phyloP scores from a whole-genome alignment of 2,797 vertebrate species.

The Chrosomus eos region DNA sequence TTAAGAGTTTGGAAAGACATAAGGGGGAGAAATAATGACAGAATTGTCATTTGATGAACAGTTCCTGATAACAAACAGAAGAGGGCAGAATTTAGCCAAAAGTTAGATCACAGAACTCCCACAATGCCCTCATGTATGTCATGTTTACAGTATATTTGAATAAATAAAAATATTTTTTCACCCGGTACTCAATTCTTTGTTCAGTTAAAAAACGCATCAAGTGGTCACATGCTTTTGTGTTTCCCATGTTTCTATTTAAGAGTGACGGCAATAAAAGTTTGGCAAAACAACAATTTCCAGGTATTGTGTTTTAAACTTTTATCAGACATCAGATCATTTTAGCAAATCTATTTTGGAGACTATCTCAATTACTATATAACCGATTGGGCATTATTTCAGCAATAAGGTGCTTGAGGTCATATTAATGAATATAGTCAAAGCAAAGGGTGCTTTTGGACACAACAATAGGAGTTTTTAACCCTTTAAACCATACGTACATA shows the following conservation, averaged over 20 bases:
- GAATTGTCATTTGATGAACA: neutral
- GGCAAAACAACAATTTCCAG: neutral
- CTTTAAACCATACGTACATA: neutral
- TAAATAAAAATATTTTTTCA: neutral
- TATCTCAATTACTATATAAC: neutral
- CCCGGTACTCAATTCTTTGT: neutral
- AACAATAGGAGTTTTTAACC: neutral
- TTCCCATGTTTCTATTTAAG: neutral
- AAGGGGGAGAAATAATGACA: neutral
- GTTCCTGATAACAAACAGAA: conserved; percentile 49
- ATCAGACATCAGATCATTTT: conserved; percentile 8
- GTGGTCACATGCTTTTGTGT: neutral
- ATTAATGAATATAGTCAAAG: neutral
- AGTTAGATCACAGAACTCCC: neutral
- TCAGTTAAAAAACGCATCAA: neutral
- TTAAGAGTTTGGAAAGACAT: neutral
- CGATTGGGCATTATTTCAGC: neutral
- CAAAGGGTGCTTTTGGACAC: neutral
- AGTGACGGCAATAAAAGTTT: neutral
- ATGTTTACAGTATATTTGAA: neutral
- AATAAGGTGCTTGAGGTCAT: neutral
- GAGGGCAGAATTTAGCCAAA: conserved; percentile 76
- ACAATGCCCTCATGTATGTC: neutral
- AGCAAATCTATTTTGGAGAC: conserved; percentile 2
- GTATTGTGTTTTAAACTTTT: neutral